These are phyloP conservation scores for Ophioderma brevispina DNA, from an alignment of 35 echinoderm and acorn worm genomes.

Conservation along the genomic window DNA sequence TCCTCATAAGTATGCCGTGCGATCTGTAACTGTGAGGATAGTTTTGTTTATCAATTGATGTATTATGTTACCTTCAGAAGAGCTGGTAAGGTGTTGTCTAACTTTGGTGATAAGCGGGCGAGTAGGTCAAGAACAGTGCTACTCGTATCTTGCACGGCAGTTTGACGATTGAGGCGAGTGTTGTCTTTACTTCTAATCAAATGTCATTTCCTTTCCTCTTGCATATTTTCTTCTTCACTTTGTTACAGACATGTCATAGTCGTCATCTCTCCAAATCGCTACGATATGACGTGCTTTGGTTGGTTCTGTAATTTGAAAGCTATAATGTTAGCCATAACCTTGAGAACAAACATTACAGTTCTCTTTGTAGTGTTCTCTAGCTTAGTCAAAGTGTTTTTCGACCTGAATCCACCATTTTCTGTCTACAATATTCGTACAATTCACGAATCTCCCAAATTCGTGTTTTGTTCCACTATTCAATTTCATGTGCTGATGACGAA, in stretches of 20 bases:
- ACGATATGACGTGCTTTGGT: background rate
- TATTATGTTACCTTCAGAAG: slow-evolving; percentile 56
- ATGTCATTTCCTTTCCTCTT: slow-evolving; percentile 10
- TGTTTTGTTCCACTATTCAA: no score
- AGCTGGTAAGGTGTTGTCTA: no score
- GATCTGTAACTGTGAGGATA: slow-evolving; percentile 40
- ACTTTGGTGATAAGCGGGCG: no score
- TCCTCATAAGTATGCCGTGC: slow-evolving; percentile 11
- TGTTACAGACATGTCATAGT: slow-evolving; percentile 32
- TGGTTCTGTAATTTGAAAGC: slow-evolving; percentile 43
- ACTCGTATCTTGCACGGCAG: background rate
- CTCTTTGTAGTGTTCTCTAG: slow-evolving; percentile 47
- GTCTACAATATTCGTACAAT: slow-evolving; percentile 22
- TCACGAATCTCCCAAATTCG: slow-evolving; percentile 57
- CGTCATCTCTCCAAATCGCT: slow-evolving; percentile 27
- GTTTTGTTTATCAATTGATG: slow-evolving; percentile 30
- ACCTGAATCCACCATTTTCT: slow-evolving; percentile 44
- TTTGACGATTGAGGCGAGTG: slow-evolving; percentile 11
- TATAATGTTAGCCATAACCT: slow-evolving; percentile 45
- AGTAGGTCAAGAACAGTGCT: no score
- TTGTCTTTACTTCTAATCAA: slow-evolving; percentile 28
- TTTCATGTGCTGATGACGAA: no score
- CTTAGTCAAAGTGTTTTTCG: slow-evolving; percentile 22
- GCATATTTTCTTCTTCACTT: slow-evolving; percentile 38
- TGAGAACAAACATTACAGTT: slow-evolving; percentile 38